A percentile compares a stretch with the other conserved stretches of the same genome.
These are phyloP conservation scores for Phylloscopus trochiloides DNA, from an alignment of 2,113 vertebrate species.

Conservation along the genomic window DNA sequence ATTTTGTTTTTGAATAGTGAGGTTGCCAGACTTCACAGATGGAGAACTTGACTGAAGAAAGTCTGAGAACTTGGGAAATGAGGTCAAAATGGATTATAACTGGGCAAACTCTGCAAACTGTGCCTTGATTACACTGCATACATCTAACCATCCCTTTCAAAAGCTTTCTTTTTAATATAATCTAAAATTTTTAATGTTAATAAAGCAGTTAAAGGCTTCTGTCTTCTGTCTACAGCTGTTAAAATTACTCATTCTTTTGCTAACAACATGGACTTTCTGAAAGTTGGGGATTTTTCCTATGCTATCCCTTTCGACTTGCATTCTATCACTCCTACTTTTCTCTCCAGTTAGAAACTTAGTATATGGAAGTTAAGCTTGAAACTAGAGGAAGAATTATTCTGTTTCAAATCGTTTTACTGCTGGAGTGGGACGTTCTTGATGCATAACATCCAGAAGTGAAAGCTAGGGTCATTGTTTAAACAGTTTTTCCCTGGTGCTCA, in stretches of 20 bases:
- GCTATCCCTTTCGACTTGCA: neutral
- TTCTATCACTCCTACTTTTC: neutral
- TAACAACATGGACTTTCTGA: neutral
- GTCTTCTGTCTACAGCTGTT: neutral
- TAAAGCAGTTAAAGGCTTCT: neutral
- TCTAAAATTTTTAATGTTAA: neutral
- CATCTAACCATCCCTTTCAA: neutral
- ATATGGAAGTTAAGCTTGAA: neutral
- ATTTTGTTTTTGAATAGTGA: neutral
- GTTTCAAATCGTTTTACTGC: neutral
- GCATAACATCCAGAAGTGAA: neutral
- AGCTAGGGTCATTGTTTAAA: neutral
- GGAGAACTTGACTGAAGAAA: neutral
- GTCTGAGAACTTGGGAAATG: neutral
- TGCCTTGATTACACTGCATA: neutral
- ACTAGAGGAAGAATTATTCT: neutral
- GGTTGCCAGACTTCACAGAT: neutral
- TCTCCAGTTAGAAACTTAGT: neutral
- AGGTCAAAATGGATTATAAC: neutral
- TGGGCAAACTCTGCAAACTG: neutral
- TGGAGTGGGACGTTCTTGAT: neutral
- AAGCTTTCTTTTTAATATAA: neutral
- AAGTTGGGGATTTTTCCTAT: fast-evolving
- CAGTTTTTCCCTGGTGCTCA: neutral
- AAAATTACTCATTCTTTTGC: neutral